phyloP scores from a whole-genome alignment of 2,113 vertebrate species.

The Galbula dea region DNA sequence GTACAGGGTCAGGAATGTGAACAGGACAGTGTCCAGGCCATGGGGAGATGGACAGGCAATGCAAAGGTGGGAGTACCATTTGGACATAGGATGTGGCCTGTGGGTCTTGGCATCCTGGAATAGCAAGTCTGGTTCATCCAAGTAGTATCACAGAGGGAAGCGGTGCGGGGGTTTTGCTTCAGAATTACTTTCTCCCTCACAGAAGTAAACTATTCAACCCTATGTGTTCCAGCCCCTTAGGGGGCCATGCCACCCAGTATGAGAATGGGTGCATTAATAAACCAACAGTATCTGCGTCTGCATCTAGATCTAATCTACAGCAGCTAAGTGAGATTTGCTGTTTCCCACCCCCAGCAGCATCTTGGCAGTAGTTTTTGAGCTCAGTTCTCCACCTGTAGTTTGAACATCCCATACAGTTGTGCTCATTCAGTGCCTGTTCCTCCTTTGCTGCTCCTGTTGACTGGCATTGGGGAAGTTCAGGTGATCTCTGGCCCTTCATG shows the following conservation, averaged over 20 bases:
- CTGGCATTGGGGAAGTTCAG: neutral
- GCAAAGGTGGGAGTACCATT: fast-evolving
- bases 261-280: constrained; percentile 33
- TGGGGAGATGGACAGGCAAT: neutral
- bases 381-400: constrained; percentile 18
- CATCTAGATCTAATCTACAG: constrained; percentile 52
- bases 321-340: neutral
- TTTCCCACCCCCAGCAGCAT: constrained; percentile 32
- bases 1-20: neutral
- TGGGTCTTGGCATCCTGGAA: neutral
- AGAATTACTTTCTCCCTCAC: neutral
- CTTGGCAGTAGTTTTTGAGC: neutral
- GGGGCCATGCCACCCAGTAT: constrained; percentile 43
- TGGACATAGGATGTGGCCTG: fast-evolving
- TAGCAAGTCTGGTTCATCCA: neutral
- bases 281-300: constrained; percentile 26
- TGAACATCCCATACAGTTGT: fast-evolving
- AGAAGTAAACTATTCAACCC: constrained; percentile 56
- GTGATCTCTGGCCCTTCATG: neutral
- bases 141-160: neutral
- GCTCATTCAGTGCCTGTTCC: neutral
- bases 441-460: neutral
- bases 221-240: neutral
- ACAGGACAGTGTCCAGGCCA: neutral
- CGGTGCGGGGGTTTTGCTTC: neutral